A percentile compares a stretch with the other conserved stretches of the same genome.
Evolutionary conservation across 2,888 invertebrate species (phyloP).

Genomic region (Chydorus sphaericus): DNA sequence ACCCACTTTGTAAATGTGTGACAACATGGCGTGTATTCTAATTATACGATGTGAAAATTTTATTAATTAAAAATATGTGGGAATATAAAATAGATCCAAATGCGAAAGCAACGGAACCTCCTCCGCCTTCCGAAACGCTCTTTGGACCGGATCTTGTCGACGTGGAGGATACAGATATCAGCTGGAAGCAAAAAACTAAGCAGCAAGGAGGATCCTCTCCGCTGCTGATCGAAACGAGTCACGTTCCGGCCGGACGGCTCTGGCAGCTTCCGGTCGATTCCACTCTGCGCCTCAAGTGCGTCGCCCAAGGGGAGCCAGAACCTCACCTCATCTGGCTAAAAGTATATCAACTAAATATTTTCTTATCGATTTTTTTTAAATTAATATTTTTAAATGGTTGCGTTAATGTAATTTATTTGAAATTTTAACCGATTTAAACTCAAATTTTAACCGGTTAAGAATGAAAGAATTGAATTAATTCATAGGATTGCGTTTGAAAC

Average conservation of each 20-base stretch:
- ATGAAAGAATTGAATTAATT: too few species aligned
- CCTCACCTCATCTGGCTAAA: conserved; percentile 14
- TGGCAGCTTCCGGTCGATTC: conserved; percentile 10
- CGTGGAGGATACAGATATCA: neutral
- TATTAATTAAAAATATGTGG: too few species aligned
- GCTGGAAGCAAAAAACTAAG: neutral
- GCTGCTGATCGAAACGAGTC: neutral
- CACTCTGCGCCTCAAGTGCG: conserved; percentile 11
- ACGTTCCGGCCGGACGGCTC: conserved; percentile 5
- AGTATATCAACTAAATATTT: too few species aligned
- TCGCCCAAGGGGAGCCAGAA: conserved; percentile 13
- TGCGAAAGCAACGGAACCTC: neutral
- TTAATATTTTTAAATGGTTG: neutral
- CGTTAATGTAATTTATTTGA: too few species aligned
- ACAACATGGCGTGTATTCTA: too few species aligned
- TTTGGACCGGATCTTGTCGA: conserved; percentile 1
- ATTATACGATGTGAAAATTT: too few species aligned
- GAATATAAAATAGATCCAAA: conserved; percentile 7
- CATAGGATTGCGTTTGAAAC: too few species aligned
- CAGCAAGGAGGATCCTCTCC: conserved; percentile 1
- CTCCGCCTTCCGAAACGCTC: neutral
- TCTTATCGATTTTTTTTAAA: neutral
- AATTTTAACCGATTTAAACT: too few species aligned
- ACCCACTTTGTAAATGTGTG: too few species aligned
- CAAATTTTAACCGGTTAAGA: too few species aligned